A percentile compares a stretch with the other conserved stretches of the same genome.
These are phyloP conservation scores for Pseudolycoriella hygida DNA, from an alignment of 2,888 invertebrate species.

Conservation along the genomic window DNA sequence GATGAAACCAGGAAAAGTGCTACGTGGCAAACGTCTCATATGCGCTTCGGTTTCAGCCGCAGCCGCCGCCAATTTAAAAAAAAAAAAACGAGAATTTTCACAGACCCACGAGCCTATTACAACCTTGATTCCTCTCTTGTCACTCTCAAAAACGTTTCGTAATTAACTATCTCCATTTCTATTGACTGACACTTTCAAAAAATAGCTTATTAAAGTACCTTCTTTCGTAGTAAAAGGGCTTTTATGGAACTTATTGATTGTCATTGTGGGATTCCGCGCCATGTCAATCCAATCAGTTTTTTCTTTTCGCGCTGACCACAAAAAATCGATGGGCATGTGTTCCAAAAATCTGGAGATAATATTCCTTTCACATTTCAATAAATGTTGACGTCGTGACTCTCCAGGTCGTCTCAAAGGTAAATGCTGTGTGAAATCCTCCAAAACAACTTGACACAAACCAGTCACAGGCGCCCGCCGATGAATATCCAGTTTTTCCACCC, in stretches of 20 bases:
- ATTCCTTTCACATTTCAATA: slow-evolving; percentile 47
- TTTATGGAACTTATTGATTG: slow-evolving; percentile 65
- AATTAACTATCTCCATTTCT: no score
- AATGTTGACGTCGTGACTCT: slow-evolving; percentile 33
- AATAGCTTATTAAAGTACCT: no score
- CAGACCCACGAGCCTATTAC: no score
- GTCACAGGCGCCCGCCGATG: slow-evolving; percentile 18
- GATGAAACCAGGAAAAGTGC: no score
- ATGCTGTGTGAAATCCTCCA: slow-evolving; percentile 26
- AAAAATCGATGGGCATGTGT: slow-evolving; percentile 65
- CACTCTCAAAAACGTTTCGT: no score
- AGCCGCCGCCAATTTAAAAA: no score
- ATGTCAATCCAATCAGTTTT: slow-evolving; percentile 33
- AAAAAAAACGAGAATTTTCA: no score
- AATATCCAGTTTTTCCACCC: slow-evolving; percentile 33
- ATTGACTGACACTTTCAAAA: no score
- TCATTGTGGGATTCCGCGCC: slow-evolving; percentile 37
- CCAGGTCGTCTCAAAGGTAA: slow-evolving; percentile 25
- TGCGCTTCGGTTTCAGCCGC: no score
- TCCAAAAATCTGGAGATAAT: slow-evolving; percentile 60
- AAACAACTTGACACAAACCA: slow-evolving; percentile 24
- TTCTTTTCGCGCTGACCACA: slow-evolving; percentile 79
- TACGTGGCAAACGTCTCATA: no score
- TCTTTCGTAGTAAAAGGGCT: slow-evolving; percentile 88
- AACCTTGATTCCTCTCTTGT: no score